Conservation (phyloP, 2,113 vertebrate species). For the Rhinolophus ferrumequinum region DNA sequence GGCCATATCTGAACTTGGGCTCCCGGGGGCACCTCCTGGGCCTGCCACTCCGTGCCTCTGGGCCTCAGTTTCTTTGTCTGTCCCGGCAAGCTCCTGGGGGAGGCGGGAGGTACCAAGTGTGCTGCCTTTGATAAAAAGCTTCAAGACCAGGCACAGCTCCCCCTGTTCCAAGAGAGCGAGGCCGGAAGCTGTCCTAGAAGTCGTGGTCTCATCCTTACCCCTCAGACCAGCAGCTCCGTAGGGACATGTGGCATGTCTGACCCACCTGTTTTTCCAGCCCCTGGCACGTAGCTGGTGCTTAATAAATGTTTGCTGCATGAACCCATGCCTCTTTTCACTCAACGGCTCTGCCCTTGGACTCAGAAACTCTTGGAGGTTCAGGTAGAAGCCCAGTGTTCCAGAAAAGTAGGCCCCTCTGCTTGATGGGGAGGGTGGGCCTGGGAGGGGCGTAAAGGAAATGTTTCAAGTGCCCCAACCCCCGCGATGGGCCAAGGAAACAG, state of each 20-base stretch:
- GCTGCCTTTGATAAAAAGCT: background rate
- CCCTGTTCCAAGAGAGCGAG: fast-evolving
- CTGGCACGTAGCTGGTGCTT: background rate
- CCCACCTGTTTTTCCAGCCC: background rate
- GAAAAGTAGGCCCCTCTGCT: background rate
- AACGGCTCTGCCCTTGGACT: fast-evolving
- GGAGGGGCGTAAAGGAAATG: background rate
- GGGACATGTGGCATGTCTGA: no score
- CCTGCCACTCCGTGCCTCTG: background rate
- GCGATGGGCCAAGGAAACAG: background rate
- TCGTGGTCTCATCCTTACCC: fast-evolving
- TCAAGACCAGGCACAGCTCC: fast-evolving
- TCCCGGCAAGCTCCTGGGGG: background rate
- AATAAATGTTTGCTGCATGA: background rate
- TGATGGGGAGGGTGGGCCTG: fast-evolving
- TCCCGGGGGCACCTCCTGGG: background rate
- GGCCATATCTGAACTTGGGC: background rate
- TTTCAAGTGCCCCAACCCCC: background rate
- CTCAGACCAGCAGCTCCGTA: background rate
- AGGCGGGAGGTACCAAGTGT: fast-evolving
- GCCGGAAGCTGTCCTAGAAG: background rate
- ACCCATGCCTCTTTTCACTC: background rate
- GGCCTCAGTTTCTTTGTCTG: background rate
- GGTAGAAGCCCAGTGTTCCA: background rate
- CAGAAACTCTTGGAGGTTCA: fast-evolving